Evolutionary conservation across 2,113 vertebrate genomes (phyloP).

Genomic region (Poicephalus gulielmi): DNA sequence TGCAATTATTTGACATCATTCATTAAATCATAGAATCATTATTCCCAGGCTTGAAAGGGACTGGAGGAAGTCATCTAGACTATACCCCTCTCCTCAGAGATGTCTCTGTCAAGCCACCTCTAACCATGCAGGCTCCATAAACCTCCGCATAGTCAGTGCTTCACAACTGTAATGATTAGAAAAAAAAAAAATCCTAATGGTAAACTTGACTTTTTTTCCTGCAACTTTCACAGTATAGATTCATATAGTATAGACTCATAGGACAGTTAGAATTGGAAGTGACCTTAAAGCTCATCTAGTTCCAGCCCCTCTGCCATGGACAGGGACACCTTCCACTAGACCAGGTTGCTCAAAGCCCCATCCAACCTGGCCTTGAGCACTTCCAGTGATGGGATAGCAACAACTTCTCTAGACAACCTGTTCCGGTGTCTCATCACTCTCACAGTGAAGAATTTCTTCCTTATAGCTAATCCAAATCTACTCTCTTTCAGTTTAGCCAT

Average conservation of each 20-base stretch:
- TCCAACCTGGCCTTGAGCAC: not conserved
- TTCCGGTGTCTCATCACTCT: not conserved
- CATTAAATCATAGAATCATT: not conserved
- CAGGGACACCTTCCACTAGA: not conserved
- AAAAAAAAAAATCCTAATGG: not conserved
- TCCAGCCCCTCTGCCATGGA: not conserved
- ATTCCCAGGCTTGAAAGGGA: not conserved
- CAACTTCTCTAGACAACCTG: not conserved
- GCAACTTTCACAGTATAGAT: not conserved
- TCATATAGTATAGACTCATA: not conserved
- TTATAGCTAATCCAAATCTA: not conserved
- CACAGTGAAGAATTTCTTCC: not conserved
- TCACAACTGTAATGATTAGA: not conserved
- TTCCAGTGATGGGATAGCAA: not conserved
- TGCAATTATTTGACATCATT: not conserved
- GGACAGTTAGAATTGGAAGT: not conserved
- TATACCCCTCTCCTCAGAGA: not conserved
- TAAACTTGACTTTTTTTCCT: not conserved
- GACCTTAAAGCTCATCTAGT: not conserved
- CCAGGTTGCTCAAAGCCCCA: not conserved
- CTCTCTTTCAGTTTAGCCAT: not conserved
- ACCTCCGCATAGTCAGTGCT: not conserved
- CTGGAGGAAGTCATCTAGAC: not conserved
- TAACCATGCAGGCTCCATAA: not conserved
- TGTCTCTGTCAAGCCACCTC: not conserved